phyloP scores from a whole-genome alignment of 2,797 vertebrate genomes.

The Gouania willdenowi region DNA sequence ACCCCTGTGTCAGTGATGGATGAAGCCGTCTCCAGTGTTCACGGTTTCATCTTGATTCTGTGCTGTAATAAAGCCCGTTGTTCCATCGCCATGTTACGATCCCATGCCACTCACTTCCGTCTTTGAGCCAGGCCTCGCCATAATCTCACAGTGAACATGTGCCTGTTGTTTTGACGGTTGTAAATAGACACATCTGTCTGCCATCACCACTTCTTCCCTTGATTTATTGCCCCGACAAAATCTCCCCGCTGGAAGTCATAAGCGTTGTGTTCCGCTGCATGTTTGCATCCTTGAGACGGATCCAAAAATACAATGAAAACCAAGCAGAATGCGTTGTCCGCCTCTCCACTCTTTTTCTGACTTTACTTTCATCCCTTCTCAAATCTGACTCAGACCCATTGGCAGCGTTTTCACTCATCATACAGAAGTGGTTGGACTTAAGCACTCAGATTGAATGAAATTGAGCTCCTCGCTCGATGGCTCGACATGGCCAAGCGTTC shows the following conservation, averaged over 20 bases:
- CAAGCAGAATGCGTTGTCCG: no score
- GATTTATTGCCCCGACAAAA: conserved; percentile 62
- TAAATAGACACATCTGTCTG: conserved; percentile 74
- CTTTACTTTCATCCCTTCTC: conserved; percentile 19
- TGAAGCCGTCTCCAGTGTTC: conserved; percentile 51
- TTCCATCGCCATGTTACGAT: no score
- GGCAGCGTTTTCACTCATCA: conserved; percentile 13
- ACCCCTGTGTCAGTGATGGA: conserved; percentile 61
- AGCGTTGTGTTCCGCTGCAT: conserved; percentile 27
- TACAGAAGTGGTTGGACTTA: conserved; percentile 7
- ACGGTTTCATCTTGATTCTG: conserved; percentile 58
- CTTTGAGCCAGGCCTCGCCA: conserved; percentile 20
- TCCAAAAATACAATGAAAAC: conserved; percentile 31
- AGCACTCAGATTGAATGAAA: conserved; percentile 30
- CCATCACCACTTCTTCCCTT: conserved; percentile 41
- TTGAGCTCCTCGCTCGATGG: conserved; percentile 30
- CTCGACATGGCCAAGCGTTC: conserved; percentile 21
- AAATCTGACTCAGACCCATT: conserved; percentile 17
- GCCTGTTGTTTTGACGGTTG: conserved; percentile 61
- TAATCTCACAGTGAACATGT: conserved; percentile 50
- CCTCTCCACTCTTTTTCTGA: no score
- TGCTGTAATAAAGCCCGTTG: conserved; percentile 59
- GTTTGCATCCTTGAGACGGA: conserved; percentile 19
- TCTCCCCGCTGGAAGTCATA: conserved; percentile 68
- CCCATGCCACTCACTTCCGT: no score